Evolutionary conservation across 2,113 vertebrate genomes (phyloP).

Genomic region (Prietella phreatophila): DNA sequence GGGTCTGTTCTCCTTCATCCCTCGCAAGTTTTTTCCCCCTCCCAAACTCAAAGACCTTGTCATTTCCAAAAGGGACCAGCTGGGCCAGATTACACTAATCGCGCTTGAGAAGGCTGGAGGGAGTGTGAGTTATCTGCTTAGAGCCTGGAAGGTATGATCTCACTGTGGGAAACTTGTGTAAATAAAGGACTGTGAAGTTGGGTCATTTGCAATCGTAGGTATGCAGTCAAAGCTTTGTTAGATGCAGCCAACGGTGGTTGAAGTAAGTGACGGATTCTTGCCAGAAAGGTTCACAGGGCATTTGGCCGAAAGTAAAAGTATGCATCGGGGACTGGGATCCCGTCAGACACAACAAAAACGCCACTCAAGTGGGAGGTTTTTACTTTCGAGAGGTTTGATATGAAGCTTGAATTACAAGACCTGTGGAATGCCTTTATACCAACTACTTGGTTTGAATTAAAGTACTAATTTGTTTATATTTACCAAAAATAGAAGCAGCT

Average conservation of each 20-base stretch:
- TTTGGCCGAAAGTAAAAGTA: background rate
- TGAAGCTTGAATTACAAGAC: background rate
- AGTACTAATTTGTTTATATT: background rate
- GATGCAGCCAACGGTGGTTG: background rate
- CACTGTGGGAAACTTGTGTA: conserved; percentile 67
- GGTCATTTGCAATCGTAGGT: background rate
- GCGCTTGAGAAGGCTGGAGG: conserved; percentile 25
- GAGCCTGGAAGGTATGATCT: conserved; percentile 65
- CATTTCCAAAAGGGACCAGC: conserved; percentile 62
- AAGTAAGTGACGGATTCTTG: background rate
- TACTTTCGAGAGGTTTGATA: background rate
- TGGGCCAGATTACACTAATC: conserved; percentile 69
- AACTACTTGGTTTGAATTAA: background rate
- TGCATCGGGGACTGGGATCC: background rate
- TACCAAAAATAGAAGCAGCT: background rate
- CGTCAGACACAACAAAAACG: background rate
- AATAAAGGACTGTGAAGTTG: conserved; percentile 39
- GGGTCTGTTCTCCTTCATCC: conserved; percentile 32
- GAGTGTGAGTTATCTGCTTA: conserved; percentile 49
- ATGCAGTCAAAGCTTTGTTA: background rate
- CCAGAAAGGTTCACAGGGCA: background rate
- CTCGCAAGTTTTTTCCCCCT: background rate
- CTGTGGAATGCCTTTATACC: background rate
- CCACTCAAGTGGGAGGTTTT: background rate
- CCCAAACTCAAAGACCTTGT: conserved; percentile 57